These are phyloP conservation scores for Trididemnum miniatum DNA, from an alignment of 23 tunicate genomes.

Conservation along the genomic window DNA sequence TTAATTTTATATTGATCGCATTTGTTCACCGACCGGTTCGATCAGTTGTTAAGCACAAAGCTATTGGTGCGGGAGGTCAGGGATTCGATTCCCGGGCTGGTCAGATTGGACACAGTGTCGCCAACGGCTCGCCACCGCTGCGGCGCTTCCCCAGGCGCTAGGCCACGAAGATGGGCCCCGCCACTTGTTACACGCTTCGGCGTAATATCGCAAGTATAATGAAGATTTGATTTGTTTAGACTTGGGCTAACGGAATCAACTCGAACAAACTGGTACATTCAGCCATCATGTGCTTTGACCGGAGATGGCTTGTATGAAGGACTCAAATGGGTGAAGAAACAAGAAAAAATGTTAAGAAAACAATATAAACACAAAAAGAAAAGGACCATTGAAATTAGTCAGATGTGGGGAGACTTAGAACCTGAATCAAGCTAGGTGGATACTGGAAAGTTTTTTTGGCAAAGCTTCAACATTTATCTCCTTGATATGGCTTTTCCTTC, in stretches of 20 bases:
- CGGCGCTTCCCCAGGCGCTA: background rate
- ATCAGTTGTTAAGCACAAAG: no score
- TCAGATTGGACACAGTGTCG: background rate
- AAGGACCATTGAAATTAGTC: no score
- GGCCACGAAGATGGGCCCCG: background rate
- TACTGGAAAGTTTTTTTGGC: no score
- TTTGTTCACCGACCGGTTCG: no score
- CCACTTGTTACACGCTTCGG: background rate
- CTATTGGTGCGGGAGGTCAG: background rate
- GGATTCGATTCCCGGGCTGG: background rate
- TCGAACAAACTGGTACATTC: conserved; percentile 48
- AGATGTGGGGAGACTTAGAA: no score
- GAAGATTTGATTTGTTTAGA: background rate
- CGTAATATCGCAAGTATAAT: background rate
- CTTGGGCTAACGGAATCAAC: conserved; percentile 34
- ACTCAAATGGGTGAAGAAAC: conserved; percentile 54
- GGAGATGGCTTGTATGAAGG: conserved; percentile 86
- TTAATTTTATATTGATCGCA: no score
- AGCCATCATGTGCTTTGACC: conserved; percentile 84
- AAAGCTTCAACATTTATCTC: no score
- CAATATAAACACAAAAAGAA: background rate
- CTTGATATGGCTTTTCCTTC: no score
- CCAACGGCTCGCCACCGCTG: background rate
- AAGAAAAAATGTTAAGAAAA: background rate
- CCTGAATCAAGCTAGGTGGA: no score